Base-by-base conservation (phyloP, 1,140 invertebrate genomes). In the Aphis gossypii region DNA sequence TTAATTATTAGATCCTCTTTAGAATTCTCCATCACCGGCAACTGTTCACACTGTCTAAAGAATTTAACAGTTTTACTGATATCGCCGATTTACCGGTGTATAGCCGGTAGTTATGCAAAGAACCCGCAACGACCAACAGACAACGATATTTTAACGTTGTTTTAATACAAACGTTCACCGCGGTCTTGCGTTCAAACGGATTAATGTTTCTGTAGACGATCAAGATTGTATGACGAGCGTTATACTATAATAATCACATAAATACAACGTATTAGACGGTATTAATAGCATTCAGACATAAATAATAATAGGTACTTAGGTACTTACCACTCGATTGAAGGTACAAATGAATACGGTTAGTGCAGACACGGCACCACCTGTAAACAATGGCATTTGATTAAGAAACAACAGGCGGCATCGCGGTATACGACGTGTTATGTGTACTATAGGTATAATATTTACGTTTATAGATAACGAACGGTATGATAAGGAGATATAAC, bases 11-110 rank as follows among this genome's bases (percentile, higher is more conserved):
- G 30, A 30, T n/a, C n/a, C 14, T 18, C 5, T 76, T 30, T 35
- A 18, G 30, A 5, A 0, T 18, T 14, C 14, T 1, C 0, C 60
- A n/a, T 4, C 4, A n/a, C 4, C 14, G 2, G 0, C 14, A 4
- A 11, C 30, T 51, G 0, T 51, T 76, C n/a, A 76, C 30, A 14
- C 60, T n/a, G 60, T 76, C 60, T 76, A n/a, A n/a, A 76, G 0
- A 14, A 18, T 20, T 11, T 30, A 76, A 76, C n/a, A 14, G 11
- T n/a, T 18, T 68, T 30, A 30, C 4, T n/a, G 60, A 76, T 76
- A 76, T 76, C 60, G 60, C 9, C 0, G 30, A n/a, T 76, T 4
- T 76, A 18, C 60, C 30, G 4, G n/a, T 18, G n/a, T 76, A n/a
- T 23, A 23, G 35, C 35, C 35, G 48, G 48, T 48, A 48, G 48